A percentile compares a stretch with the other conserved stretches of the same genome.
Conservation (phyloP, 2,888 invertebrate genomes). For the Adineta ricciae region DNA sequence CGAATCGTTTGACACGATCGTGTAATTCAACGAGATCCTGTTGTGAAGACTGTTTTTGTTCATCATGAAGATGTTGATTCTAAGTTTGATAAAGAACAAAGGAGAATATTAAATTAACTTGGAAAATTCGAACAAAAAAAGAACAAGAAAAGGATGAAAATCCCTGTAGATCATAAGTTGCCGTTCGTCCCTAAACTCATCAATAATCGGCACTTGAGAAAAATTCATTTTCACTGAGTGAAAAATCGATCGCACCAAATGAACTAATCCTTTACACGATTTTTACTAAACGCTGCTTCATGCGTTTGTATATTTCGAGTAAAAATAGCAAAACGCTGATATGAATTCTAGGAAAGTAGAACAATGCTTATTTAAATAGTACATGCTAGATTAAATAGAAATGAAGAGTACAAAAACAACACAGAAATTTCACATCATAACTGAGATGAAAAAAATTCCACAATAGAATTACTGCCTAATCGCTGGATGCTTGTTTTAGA, state of each 20-base stretch:
- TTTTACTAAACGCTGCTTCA: too few relatives aligned
- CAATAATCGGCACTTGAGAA: background rate
- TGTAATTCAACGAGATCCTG: background rate
- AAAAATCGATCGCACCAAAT: background rate
- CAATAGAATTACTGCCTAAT: background rate
- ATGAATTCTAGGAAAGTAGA: background rate
- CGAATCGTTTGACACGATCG: background rate
- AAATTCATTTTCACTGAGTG: background rate
- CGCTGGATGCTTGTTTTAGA: slow-evolving; percentile 65
- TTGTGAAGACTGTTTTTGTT: background rate
- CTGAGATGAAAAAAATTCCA: background rate
- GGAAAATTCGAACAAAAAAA: background rate
- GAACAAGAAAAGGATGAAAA: background rate
- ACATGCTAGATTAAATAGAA: background rate
- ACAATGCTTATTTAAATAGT: too few relatives aligned
- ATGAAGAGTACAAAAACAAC: background rate
- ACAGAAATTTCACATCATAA: background rate
- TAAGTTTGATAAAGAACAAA: background rate
- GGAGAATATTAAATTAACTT: background rate
- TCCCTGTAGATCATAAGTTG: background rate
- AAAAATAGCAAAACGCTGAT: background rate
- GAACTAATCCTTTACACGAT: too few relatives aligned
- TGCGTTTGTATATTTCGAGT: too few relatives aligned
- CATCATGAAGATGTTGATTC: background rate
- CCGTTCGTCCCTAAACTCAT: background rate